Evolutionary conservation across 2,113 vertebrate species (phyloP), one percentile per base, ranked within the genome.

Genomic region (Crotalus horridus): DNA sequence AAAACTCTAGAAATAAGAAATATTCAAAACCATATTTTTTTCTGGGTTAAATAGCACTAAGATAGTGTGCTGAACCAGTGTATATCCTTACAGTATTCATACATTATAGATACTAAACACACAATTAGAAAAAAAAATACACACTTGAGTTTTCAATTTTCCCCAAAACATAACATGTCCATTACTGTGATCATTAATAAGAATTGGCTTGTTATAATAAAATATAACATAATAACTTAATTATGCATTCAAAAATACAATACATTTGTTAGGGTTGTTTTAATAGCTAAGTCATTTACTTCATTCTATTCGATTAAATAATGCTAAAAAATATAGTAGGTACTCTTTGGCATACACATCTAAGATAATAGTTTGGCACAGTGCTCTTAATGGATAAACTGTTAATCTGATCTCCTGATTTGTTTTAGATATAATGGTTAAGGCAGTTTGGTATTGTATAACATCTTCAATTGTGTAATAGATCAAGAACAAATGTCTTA

Each of bases 341-440:
- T 8, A 39, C 93, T 93, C 17, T 89, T 3, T 6, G 13, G 13
- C 61, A 21, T 17, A 43, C 12, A 89, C 17, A 43, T 61, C 56
- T 58, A 43, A 39, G 23, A 33, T 54, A 21, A 90, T 92, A 92
- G 59, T 24, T 0, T 90, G 46, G 91, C 88, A 59, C 13, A 92
- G 0, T 0, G 10, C 94, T 92, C 0, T 0, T 64, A 86, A 1
- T 54, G 46, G 39, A 29, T 86, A 58, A 29, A 85, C 33, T 87
- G 10, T 55, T 39, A 33, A 26, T 15, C 5, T 90, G 91, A 29
- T 43, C 59, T 51, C 20, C 15, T 48, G 51, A 61, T 59, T 81
- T 86, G 3, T 91, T 91, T 33, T 69, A 53, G 23, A 53, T 87
- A 54, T 7, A 87, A 54, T 87, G 3, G 69, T 9, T 7, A 88